Conservation (phyloP, 2,888 invertebrate species). For the Prosapia bicincta region DNA sequence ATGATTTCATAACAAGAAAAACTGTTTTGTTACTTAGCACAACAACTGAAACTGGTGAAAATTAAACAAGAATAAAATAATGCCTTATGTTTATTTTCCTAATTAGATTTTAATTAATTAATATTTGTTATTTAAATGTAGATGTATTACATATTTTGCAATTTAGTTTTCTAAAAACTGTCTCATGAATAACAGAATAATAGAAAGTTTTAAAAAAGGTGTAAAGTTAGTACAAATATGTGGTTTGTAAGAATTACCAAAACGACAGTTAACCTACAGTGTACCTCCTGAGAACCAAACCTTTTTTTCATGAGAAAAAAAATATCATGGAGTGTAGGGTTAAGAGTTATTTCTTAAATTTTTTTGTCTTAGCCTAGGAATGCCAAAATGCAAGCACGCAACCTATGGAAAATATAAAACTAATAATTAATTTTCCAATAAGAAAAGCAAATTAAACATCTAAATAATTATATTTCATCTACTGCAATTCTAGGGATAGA, state of each 20-base stretch:
- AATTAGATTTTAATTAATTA: neutral
- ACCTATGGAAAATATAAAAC: no score
- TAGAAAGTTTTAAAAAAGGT: neutral
- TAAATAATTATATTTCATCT: no score
- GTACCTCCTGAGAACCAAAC: neutral
- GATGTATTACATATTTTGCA: neutral
- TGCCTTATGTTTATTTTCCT: neutral
- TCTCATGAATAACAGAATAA: neutral
- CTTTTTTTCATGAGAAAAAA: neutral
- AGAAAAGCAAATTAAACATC: no score
- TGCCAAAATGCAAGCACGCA: no score
- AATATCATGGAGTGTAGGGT: neutral
- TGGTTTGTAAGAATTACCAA: no score
- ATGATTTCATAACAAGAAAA: slow-evolving; percentile 13
- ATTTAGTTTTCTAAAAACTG: neutral
- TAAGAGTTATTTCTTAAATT: neutral
- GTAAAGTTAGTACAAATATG: neutral
- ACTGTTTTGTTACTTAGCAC: neutral
- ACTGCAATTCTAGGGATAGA: no score
- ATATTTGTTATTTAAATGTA: neutral
- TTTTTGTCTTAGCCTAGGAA: no score
- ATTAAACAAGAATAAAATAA: neutral
- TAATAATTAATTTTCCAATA: no score
- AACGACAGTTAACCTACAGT: neutral
- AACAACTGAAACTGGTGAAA: neutral